phyloP scores from a whole-genome alignment of 1,140 invertebrate genomes.

The Mya arenaria region DNA sequence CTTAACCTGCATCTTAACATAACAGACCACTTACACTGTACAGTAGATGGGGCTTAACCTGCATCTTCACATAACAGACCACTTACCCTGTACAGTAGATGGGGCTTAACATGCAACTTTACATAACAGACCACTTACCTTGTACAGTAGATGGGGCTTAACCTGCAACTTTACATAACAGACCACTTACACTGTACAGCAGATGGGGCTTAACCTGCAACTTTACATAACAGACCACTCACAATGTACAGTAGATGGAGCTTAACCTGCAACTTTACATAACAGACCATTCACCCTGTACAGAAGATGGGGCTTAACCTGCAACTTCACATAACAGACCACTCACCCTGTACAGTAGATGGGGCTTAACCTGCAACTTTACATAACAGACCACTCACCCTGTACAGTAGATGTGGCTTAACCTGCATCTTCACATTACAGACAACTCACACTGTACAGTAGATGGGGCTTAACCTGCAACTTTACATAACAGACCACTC shows the following conservation, averaged over 20 bases:
- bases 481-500: too few species aligned
- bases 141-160: background rate
- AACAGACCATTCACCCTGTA: background rate
- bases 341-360: conserved; percentile 85
- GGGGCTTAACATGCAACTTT: background rate
- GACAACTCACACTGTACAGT: too few species aligned
- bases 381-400: conserved; percentile 82
- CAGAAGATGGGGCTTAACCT: background rate
- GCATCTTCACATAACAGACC: background rate
- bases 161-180: background rate
- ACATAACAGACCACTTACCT: background rate
- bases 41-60: background rate
- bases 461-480: too few species aligned
- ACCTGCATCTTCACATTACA: conserved; percentile 89
- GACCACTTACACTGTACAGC: background rate
- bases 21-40: background rate
- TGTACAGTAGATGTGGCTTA: conserved; percentile 89
- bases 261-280: background rate
- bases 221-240: background rate
- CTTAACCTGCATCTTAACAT: background rate
- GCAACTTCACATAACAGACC: too few species aligned
- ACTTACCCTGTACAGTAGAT: background rate
- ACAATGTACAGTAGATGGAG: background rate
- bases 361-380: conserved; percentile 90
- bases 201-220: background rate